Evolutionary conservation across 2,888 invertebrate genomes (phyloP).

Genomic region (Ischnura elegans): DNA sequence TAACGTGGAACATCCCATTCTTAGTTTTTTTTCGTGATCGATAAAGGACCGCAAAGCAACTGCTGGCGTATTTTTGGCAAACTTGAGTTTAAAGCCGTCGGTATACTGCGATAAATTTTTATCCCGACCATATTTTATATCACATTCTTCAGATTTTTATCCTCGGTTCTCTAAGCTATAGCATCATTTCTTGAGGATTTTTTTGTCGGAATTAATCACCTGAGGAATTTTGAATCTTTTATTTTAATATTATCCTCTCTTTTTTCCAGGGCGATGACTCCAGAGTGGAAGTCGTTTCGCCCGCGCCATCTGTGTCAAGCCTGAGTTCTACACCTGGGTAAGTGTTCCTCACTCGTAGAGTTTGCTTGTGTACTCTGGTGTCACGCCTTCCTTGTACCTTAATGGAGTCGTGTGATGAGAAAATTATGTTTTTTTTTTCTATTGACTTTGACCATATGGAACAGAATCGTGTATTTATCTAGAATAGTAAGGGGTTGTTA

Average conservation of each 20-base stretch:
- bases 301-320: neutral
- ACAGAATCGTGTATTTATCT: no score
- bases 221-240: neutral
- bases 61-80: neutral
- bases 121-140: neutral
- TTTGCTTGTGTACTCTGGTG: no score
- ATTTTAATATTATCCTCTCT: neutral
- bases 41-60: neutral
- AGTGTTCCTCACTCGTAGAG: neutral
- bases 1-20: slow-evolving; percentile 15
- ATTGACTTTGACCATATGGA: no score
- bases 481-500: no score
- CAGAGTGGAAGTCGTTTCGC: neutral
- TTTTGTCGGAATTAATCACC: no score
- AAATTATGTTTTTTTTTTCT: no score
- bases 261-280: neutral
- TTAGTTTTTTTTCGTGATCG: neutral
- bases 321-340: neutral
- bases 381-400: no score
- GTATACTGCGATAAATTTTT: no score
- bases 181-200: no score
- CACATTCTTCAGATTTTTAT: neutral
- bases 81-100: neutral
- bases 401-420: no score
- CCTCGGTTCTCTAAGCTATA: neutral